These are phyloP conservation scores for Phrynosoma platyrhinos DNA, from an alignment of 2,113 vertebrate species.

Conservation along the genomic window DNA sequence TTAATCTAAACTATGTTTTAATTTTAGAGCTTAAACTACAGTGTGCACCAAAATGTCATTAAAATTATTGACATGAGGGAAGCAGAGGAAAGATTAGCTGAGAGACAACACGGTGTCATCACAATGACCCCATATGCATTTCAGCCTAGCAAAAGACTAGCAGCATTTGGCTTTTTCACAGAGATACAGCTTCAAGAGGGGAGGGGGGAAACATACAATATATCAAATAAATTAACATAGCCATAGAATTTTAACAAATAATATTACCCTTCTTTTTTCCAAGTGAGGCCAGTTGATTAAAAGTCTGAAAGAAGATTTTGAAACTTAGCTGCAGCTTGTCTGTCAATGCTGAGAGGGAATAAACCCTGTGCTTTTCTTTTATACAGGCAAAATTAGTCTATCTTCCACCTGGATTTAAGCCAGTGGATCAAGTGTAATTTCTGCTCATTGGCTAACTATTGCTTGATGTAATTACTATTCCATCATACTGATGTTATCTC, in stretches of 20 bases:
- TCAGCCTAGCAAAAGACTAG: neutral
- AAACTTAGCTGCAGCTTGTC: conserved; percentile 4
- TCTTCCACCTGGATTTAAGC: conserved; percentile 72
- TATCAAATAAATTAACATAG: neutral
- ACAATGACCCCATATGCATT: neutral
- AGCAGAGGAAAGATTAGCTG: neutral
- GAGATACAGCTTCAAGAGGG: neutral
- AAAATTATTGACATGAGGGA: neutral
- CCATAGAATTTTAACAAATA: conserved; percentile 33
- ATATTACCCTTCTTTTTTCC: conserved; percentile 73
- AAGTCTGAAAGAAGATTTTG: conserved; percentile 53
- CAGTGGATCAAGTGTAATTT: conserved; percentile 78
- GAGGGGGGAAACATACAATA: neutral
- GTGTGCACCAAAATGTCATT: neutral
- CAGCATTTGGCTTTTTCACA: neutral
- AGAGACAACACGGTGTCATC: neutral
- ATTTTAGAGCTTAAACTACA: neutral
- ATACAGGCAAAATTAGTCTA: conserved; percentile 66
- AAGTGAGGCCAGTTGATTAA: conserved; percentile 51
- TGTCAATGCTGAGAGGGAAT: conserved; percentile 52
- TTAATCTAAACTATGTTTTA: neutral
- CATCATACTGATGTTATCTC: conserved; percentile 78
- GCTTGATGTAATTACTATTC: conserved; percentile 78
- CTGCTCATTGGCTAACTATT: conserved; percentile 67
- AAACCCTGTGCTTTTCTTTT: conserved; percentile 69